Percentiles rank a stretch among this genome's conserved stretches.
These are phyloP conservation scores for Phymorhynchus buccinoides DNA, from an alignment of 1,140 invertebrate species.

Conservation along the genomic window DNA sequence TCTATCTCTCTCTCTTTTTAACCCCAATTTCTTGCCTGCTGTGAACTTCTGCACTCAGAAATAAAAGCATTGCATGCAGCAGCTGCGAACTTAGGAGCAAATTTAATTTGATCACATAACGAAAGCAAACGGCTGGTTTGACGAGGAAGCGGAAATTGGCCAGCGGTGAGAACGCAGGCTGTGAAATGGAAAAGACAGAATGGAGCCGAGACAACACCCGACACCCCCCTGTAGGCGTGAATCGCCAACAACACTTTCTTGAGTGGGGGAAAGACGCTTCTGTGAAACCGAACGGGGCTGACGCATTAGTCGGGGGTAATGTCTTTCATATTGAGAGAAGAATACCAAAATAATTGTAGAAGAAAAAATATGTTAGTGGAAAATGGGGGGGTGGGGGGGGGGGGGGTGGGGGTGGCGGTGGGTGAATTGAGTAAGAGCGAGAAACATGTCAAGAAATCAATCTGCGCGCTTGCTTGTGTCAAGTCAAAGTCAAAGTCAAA, in stretches of 20 bases:
- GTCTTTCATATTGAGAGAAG: background rate
- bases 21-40: too few species aligned
- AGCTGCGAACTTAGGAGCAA: too few species aligned
- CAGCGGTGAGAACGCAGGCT: background rate
- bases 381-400: background rate
- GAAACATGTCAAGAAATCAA: too few species aligned
- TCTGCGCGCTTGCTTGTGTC: too few species aligned
- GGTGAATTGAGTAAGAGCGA: too few species aligned
- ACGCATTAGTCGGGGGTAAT: background rate
- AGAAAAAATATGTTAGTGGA: too few species aligned
- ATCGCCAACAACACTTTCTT: background rate
- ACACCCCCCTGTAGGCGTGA: too few species aligned
- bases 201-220: background rate
- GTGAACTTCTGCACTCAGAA: too few species aligned
- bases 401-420: background rate
- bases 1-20: too few species aligned
- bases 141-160: background rate
- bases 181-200: constrained; percentile 8
- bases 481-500: too few species aligned
- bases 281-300: background rate
- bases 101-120: background rate
- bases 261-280: too few species aligned
- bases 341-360: background rate
- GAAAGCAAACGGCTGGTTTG: background rate
- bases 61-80: too few species aligned